A percentile compares a stretch with the other conserved stretches of the same genome.
phyloP scores from a whole-genome alignment of 2,113 vertebrate species.

The Camelus dromedarius region DNA sequence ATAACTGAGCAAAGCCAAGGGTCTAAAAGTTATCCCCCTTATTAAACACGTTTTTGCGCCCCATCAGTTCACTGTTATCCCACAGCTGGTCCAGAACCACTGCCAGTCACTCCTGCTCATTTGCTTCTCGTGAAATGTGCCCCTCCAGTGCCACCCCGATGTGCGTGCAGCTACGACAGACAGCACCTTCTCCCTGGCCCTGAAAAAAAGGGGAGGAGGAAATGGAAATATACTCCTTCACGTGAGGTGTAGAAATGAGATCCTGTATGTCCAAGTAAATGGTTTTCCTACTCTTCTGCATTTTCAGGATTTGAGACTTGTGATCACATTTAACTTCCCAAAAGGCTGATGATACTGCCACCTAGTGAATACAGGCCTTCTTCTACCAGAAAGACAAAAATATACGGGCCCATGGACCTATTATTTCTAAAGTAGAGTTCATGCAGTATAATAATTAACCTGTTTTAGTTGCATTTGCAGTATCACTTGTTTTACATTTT shows the following conservation, averaged over 20 bases:
- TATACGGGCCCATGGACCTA: neutral
- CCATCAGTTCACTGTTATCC: neutral
- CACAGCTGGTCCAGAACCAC: neutral
- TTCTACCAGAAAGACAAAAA: neutral
- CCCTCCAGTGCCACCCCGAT: neutral
- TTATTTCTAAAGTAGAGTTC: neutral
- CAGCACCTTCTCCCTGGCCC: neutral
- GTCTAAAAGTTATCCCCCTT: neutral
- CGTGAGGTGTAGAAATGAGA: neutral
- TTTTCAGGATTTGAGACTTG: neutral
- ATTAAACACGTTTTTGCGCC: neutral
- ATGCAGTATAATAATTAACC: neutral
- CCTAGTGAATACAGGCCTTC: conserved; percentile 67
- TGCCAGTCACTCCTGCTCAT: neutral
- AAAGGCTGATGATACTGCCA: conserved; percentile 74
- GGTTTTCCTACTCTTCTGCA: neutral
- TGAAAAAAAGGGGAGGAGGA: neutral
- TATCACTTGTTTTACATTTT: neutral
- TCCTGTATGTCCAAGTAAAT: neutral
- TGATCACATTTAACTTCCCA: neutral
- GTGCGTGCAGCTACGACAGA: accelerated
- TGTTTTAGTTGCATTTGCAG: neutral
- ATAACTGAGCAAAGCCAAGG: neutral
- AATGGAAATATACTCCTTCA: neutral
- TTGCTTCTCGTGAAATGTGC: accelerated